Percentiles rank a stretch among this genome's conserved stretches.
phyloP scores from a whole-genome alignment of 2,888 invertebrate species.

The Omphaloscelis lunosa region DNA sequence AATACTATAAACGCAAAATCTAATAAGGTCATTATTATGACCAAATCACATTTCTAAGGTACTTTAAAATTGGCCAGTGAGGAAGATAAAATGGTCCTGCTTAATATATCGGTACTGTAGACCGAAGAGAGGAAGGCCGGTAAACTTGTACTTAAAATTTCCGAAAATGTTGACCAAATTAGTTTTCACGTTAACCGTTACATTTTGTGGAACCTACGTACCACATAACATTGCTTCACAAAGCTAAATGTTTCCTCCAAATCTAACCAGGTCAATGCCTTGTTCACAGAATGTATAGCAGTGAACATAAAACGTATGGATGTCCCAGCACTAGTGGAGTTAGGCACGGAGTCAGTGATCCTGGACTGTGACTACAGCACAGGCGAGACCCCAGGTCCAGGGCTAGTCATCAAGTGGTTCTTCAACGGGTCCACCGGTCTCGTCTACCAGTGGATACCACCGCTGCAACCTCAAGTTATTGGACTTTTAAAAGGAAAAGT shows the following conservation, averaged over 20 bases:
- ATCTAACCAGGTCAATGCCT: background rate
- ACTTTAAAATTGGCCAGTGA: background rate
- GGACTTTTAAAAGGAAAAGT: conserved; percentile 88
- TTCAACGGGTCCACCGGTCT: conserved; percentile 86
- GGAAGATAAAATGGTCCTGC: background rate
- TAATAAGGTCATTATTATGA: background rate
- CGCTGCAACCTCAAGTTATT: conserved; percentile 85
- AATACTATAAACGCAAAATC: background rate
- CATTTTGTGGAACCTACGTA: background rate
- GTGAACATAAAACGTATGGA: conserved; percentile 86
- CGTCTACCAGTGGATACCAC: conserved; percentile 89
- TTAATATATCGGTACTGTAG: background rate
- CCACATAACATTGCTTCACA: background rate
- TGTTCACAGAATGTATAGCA: conserved; percentile 84
- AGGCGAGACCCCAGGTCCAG: conserved; percentile 74
- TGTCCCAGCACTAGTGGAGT: conserved; percentile 84
- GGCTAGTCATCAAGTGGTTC: conserved; percentile 89
- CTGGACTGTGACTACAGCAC: conserved; percentile 83
- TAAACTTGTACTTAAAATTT: background rate
- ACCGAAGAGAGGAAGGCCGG: background rate
- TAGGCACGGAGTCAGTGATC: conserved; percentile 81
- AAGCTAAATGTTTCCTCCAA: background rate
- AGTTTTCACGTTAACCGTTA: background rate
- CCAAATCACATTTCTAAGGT: background rate
- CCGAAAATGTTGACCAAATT: too few species aligned